Percentiles rank a stretch among this genome's conserved stretches.
Evolutionary conservation across 2,888 invertebrate genomes (phyloP).

Genomic region (Spisula solida): DNA sequence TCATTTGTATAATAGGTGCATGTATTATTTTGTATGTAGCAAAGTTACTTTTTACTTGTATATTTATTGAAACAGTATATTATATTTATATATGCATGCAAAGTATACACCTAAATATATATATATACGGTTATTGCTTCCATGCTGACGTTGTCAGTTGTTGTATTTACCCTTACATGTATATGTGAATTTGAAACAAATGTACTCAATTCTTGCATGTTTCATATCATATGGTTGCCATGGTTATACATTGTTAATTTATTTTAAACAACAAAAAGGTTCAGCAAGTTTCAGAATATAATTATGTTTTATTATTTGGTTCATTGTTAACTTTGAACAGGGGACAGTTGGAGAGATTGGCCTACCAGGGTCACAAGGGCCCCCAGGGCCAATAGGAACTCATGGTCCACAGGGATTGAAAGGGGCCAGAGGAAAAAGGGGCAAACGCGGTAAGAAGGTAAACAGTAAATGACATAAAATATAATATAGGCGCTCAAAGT

Average conservation of each 20-base stretch:
- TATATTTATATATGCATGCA: slow-evolving; percentile 5
- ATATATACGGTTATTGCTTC: background rate
- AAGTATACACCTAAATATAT: background rate
- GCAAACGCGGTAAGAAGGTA: slow-evolving; percentile 74
- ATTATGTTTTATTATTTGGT: slow-evolving; percentile 11
- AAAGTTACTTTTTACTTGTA: background rate
- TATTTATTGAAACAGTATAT: background rate
- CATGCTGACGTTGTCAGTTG: background rate
- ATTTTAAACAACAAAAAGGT: background rate
- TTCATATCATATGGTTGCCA: slow-evolving; percentile 10
- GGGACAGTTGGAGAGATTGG: slow-evolving; percentile 86
- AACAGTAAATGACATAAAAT: slow-evolving; percentile 44
- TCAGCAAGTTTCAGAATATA: background rate
- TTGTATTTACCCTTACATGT: background rate
- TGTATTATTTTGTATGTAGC: slow-evolving; percentile 13
- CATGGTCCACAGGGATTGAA: slow-evolving; percentile 88
- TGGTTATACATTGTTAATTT: background rate
- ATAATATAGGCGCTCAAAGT: background rate
- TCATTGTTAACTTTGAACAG: slow-evolving; percentile 55
- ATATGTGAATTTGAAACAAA: background rate
- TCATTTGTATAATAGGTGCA: slow-evolving; percentile 7
- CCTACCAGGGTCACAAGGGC: slow-evolving; percentile 90
- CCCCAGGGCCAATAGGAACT: slow-evolving; percentile 89
- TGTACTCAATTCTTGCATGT: slow-evolving; percentile 12
- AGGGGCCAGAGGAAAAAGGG: slow-evolving; percentile 67